Evolutionary conservation across 2,113 vertebrate genomes (phyloP).

Genomic region (Heterocephalus glaber): DNA sequence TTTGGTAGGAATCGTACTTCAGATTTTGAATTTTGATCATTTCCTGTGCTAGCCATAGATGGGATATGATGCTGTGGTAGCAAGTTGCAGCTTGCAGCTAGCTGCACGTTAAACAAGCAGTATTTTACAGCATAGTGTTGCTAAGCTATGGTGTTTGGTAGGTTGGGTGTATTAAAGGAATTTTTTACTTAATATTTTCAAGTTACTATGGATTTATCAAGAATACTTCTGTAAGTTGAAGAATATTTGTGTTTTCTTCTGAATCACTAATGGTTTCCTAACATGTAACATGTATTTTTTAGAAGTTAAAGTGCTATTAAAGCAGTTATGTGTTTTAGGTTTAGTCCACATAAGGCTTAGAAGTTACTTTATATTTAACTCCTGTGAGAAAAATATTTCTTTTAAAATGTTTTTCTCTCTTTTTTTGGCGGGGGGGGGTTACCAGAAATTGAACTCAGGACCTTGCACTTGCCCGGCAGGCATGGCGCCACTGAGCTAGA

Average conservation of each 20-base stretch:
- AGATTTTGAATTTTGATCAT: not conserved
- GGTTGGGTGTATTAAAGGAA: not conserved
- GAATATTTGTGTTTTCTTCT: not conserved
- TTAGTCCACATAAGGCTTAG: not conserved
- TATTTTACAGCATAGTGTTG: not conserved
- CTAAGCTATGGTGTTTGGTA: not conserved
- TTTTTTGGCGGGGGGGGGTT: too few relatives aligned
- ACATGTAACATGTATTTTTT: not conserved
- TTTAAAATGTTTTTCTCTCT: not conserved
- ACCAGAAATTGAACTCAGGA: too few relatives aligned
- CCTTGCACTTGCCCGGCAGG: too few relatives aligned
- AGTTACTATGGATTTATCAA: not conserved
- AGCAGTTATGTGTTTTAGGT: not conserved
- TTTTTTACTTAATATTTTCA: not conserved
- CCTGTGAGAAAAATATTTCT: not conserved
- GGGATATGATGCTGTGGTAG: not conserved
- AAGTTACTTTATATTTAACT: slow-evolving; percentile 23
- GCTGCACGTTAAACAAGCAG: not conserved
- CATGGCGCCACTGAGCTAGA: too few relatives aligned
- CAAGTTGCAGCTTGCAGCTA: not conserved
- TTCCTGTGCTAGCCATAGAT: not conserved
- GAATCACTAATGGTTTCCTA: slow-evolving; percentile 1
- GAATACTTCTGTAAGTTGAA: not conserved
- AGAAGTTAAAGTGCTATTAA: slow-evolving; percentile 10
- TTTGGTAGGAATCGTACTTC: not conserved